Evolutionary conservation across 1,140 invertebrate species (phyloP), one percentile per base, ranked within the genome.

Genomic region (Diorhabda sublineata): DNA sequence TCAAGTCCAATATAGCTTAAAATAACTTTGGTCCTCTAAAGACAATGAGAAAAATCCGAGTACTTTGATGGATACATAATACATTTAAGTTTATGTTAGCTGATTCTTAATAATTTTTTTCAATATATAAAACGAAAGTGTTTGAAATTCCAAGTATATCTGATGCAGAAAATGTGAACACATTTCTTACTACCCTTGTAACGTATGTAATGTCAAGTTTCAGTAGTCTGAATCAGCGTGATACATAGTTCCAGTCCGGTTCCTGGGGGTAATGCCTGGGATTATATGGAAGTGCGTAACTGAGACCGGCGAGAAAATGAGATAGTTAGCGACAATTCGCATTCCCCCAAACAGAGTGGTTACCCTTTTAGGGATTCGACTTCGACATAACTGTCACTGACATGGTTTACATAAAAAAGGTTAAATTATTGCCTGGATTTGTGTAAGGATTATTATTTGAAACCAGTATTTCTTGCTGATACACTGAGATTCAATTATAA

Each of bases 271-370:
- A 80, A 80, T 77, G 72, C 69, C 66, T 45, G 70, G 77, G 77
- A 79, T 80, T 78, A 78, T 73, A 69, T 76, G 68, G 68, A 73
- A 72, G 71, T 71, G 72, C 69, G 71, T 71, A 67, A 66, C 69
- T 66, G 59, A 73, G 67, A 60, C 70, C 47, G 68, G 62, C 67
- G 64, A 69, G 71, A 67, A 74, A 79, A 78, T 76, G 75, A 76
- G 68, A 76, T 80, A 80, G 77, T 80, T 80, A 80, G 79, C 76
- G 79, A 78, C 79, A 78, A 80, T 80, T 80, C 77, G 77, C 78
- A 80, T 80, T 80, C 79, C 77, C 77, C 77, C 72, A 77, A 77
- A 74, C 71, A 68, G 61, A 68, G 73, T 69, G 79, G 75, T 79
- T 79, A 79, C 77, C 76, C 78, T 79, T 79, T 80, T 76, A 45